phyloP scores from a whole-genome alignment of 2,888 invertebrate genomes.

The Drosophila diplacantha region DNA sequence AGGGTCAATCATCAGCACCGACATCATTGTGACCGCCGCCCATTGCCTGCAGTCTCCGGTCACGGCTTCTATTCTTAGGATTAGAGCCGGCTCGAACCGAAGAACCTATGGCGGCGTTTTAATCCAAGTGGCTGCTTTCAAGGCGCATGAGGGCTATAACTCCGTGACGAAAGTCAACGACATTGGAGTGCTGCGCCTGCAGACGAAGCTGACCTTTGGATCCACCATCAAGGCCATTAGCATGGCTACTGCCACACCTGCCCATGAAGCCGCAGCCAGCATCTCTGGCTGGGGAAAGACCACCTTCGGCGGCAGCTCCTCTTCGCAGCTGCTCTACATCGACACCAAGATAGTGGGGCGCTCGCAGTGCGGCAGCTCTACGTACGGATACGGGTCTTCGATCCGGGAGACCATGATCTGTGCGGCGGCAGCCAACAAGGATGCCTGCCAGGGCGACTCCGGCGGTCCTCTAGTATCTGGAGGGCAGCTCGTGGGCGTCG shows the following conservation, averaged over 20 bases:
- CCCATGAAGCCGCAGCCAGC: conserved; percentile 33
- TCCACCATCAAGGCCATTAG: conserved; percentile 39
- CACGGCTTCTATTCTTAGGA: conserved; percentile 21
- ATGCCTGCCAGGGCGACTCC: conserved; percentile 73
- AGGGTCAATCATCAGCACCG: conserved; percentile 79
- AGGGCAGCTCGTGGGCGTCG: conserved; percentile 64
- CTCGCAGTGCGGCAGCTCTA: conserved; percentile 74
- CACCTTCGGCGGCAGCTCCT: conserved; percentile 19
- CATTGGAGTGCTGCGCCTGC: conserved; percentile 43
- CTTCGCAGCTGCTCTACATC: conserved; percentile 37
- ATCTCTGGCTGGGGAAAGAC: conserved; percentile 54
- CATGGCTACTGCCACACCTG: conserved; percentile 42
- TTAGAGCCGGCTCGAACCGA: conserved; percentile 46
- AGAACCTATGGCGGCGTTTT: conserved; percentile 35
- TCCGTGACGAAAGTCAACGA: conserved; percentile 28
- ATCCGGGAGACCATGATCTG: conserved; percentile 66
- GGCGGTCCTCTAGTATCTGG: conserved; percentile 71
- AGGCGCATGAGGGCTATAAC: conserved; percentile 39
- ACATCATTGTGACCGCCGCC: conserved; percentile 80
- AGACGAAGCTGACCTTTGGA: conserved; percentile 28
- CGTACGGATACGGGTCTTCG: conserved; percentile 74
- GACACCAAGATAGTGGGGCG: conserved; percentile 48
- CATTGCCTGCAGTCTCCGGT: conserved; percentile 78
- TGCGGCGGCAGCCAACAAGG: conserved; percentile 55
- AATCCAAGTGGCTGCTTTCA: conserved; percentile 29